phyloP scores from a whole-genome alignment of 2,888 invertebrate genomes.

The Dione vanillae region DNA sequence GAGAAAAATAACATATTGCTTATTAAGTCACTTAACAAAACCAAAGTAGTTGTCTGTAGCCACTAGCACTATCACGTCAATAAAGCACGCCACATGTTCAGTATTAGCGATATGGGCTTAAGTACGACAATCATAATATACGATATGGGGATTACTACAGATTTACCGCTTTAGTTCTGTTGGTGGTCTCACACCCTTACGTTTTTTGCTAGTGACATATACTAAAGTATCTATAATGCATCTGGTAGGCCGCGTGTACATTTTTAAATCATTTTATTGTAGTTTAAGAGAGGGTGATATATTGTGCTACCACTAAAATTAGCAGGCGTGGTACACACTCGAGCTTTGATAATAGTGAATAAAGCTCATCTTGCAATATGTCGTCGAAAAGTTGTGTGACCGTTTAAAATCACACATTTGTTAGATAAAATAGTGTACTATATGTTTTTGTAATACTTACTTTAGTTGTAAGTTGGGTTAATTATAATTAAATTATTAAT shows the following conservation, averaged over 20 bases:
- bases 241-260: constrained; percentile 57
- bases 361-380: constrained; percentile 58
- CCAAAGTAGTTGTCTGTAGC: constrained; percentile 2
- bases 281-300: constrained; percentile 56
- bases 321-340: constrained; percentile 79
- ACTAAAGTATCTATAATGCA: constrained; percentile 63
- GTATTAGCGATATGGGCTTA: constrained; percentile 72
- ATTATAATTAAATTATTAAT: no score
- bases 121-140: constrained; percentile 81
- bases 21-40: background rate
- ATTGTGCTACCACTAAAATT: constrained; percentile 78
- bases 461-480: no score
- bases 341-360: constrained; percentile 68
- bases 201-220: constrained; percentile 67
- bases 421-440: no score
- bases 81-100: constrained; percentile 70
- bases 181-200: constrained; percentile 75
- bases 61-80: constrained; percentile 21
- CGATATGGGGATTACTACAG: constrained; percentile 73
- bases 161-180: constrained; percentile 67
- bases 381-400: background rate
- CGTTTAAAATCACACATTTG: background rate
- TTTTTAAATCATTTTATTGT: constrained; percentile 30
- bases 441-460: no score
- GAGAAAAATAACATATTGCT: background rate